Evolutionary conservation across 2,888 invertebrate genomes (phyloP).

Genomic region (Entomobrya proxima): DNA sequence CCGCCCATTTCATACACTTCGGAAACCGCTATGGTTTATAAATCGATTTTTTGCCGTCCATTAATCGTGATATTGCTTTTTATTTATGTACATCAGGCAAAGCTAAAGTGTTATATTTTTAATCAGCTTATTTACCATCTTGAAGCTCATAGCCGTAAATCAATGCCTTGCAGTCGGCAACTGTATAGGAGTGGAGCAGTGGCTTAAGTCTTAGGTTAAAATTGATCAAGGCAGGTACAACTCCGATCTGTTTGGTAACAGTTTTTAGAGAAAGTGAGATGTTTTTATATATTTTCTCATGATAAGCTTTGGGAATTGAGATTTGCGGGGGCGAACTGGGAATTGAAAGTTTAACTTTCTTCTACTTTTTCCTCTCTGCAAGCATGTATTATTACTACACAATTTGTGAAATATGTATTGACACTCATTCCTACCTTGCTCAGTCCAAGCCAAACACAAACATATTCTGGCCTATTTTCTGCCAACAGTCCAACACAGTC

Average conservation of each 20-base stretch:
- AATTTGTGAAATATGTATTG: too few species aligned
- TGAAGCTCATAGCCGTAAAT: constrained; percentile 87
- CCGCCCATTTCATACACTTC: constrained; percentile 66
- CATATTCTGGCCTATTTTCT: constrained; percentile 94
- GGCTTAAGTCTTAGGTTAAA: constrained; percentile 91
- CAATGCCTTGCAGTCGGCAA: constrained; percentile 90
- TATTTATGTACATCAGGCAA: background rate
- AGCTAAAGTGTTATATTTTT: background rate
- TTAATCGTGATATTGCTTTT: background rate
- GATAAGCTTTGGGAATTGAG: background rate
- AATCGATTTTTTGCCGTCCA: background rate
- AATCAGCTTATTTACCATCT: constrained; percentile 79
- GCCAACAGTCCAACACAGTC: constrained; percentile 92
- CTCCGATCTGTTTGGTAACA: constrained; percentile 83
- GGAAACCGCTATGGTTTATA: constrained; percentile 55
- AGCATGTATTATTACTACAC: too few species aligned
- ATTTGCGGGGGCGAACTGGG: background rate
- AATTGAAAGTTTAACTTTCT: background rate
- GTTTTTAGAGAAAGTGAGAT: background rate
- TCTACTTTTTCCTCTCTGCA: too few species aligned
- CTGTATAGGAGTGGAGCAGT: constrained; percentile 88
- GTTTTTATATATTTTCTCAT: background rate
- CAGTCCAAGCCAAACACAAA: constrained; percentile 94
- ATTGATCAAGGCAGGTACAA: constrained; percentile 93
- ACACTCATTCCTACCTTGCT: constrained; percentile 78